These are phyloP conservation scores for Clarias magur DNA, from an alignment of 2,113 vertebrate species.

Conservation along the genomic window DNA sequence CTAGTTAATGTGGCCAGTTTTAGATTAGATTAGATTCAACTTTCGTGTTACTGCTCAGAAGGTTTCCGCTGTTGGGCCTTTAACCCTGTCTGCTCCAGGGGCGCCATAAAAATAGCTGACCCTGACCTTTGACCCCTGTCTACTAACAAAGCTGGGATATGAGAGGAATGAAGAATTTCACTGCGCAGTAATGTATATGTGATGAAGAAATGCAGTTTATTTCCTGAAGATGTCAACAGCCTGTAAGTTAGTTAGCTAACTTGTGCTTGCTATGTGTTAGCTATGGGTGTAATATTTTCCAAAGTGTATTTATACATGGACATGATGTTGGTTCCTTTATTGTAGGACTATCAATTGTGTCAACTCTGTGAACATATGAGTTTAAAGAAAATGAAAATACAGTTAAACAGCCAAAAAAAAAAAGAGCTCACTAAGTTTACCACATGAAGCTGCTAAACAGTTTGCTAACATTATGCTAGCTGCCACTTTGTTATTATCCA, in stretches of 20 bases:
- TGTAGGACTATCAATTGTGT: not conserved
- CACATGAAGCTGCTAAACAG: not conserved
- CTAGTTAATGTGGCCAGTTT: not conserved
- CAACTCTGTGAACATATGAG: not conserved
- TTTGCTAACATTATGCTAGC: slow-evolving; percentile 4
- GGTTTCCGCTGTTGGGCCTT: too few relatives aligned
- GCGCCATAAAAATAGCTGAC: too few relatives aligned
- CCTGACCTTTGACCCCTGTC: too few relatives aligned
- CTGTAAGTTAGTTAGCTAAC: not conserved
- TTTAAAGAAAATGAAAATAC: not conserved
- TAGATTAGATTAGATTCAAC: too few relatives aligned
- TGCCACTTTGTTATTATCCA: not conserved
- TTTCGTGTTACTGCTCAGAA: too few relatives aligned
- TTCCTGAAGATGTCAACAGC: not conserved
- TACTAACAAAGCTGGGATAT: too few relatives aligned
- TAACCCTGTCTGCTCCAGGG: too few relatives aligned
- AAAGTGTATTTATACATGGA: not conserved
- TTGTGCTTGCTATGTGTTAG: not conserved
- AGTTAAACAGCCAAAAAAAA: not conserved
- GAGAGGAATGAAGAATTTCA: too few relatives aligned
- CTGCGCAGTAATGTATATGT: too few relatives aligned
- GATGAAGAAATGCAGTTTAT: not conserved
- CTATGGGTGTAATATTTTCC: not conserved
- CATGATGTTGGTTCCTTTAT: not conserved
- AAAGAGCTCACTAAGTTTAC: not conserved